Conservation (phyloP, 2,888 invertebrate genomes). For the Drosophila atroscutellata region DNA sequence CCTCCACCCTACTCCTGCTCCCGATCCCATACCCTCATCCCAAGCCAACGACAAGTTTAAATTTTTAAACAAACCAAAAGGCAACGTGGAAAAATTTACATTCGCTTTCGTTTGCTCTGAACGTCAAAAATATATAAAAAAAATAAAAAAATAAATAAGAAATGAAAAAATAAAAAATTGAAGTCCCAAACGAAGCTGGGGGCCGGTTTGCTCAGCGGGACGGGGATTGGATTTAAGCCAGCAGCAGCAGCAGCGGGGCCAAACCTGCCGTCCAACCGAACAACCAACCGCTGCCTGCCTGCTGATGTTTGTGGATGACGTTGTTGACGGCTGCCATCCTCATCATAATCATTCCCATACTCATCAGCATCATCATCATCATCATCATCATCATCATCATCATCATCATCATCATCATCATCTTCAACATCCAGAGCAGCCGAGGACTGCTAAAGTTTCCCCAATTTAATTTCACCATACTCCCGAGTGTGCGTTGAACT, state of each 20-base stretch:
- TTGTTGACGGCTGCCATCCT: slow-evolving; percentile 81
- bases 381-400: slow-evolving; percentile 31
- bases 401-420: slow-evolving; percentile 44
- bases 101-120: slow-evolving; percentile 75
- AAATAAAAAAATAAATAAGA: slow-evolving; percentile 28
- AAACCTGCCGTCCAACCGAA: slow-evolving; percentile 51
- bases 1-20: neutral
- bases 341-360: slow-evolving; percentile 59
- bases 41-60: slow-evolving; percentile 71
- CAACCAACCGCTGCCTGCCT: slow-evolving; percentile 39
- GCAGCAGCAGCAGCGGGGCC: slow-evolving; percentile 47
- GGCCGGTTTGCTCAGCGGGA: slow-evolving; percentile 43
- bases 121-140: slow-evolving; percentile 30
- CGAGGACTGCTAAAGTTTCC: slow-evolving; percentile 79
- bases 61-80: slow-evolving; percentile 72
- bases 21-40: neutral
- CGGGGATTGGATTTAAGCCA: slow-evolving; percentile 66
- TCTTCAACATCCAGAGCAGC: slow-evolving; percentile 26
- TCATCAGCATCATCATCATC: slow-evolving; percentile 40
- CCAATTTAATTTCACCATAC: slow-evolving; percentile 83
- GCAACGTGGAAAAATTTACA: slow-evolving; percentile 73
- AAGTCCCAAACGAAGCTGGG: slow-evolving; percentile 46
- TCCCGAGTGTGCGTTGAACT: slow-evolving; percentile 79
- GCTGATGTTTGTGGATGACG: slow-evolving; percentile 61
- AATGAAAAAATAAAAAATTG: slow-evolving; percentile 59